Conservation (phyloP, 2,113 vertebrate genomes). For the Sander lucioperca region DNA sequence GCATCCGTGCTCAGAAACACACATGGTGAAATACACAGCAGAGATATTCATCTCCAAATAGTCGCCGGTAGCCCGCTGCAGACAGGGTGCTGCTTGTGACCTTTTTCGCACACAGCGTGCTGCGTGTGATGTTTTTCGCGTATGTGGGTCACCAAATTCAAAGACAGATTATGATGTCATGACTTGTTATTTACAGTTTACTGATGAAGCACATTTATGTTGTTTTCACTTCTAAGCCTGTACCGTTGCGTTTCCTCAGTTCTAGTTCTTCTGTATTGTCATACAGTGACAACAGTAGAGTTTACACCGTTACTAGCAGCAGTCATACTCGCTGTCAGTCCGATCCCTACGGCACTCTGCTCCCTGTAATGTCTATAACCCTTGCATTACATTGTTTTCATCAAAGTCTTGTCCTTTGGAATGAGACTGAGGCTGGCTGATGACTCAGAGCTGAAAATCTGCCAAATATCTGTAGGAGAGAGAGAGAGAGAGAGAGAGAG, state of each 20-base stretch:
- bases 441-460: conserved; percentile 66
- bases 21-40: too few relatives aligned
- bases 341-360: conserved; percentile 48
- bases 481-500: neutral
- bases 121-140: too few relatives aligned
- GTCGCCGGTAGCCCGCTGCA: too few relatives aligned
- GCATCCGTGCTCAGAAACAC: too few relatives aligned
- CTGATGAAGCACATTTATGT: neutral
- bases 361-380: conserved; percentile 51
- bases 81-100: too few relatives aligned
- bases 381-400: conserved; percentile 77
- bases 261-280: conserved; percentile 8
- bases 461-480: conserved; percentile 48
- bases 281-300: conserved; percentile 22
- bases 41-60: too few relatives aligned
- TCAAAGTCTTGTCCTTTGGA: conserved; percentile 64
- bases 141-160: too few relatives aligned
- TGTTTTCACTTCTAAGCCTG: conserved; percentile 22
- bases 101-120: too few relatives aligned
- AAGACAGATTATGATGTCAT: neutral
- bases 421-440: conserved; percentile 39
- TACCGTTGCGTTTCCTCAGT: conserved; percentile 3
- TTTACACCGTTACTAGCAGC: conserved; percentile 62
- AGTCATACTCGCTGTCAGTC: conserved; percentile 44
- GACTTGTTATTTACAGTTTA: conserved; percentile 19